Percentiles rank a stretch among this genome's conserved stretches.
These are phyloP conservation scores for Limnephilus marmoratus DNA, from an alignment of 2,888 invertebrate species.

Conservation along the genomic window DNA sequence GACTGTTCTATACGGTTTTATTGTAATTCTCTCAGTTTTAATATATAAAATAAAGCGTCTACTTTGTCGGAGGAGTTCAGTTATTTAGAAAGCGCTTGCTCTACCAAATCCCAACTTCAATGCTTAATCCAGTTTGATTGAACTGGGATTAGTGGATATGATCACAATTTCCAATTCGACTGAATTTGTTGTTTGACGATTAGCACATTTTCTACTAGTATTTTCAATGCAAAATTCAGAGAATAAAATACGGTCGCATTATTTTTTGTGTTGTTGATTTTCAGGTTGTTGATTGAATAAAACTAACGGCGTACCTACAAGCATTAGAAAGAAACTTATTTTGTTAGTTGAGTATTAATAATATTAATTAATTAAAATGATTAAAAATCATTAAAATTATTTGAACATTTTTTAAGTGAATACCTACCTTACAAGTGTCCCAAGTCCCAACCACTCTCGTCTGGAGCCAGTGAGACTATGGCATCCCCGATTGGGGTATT, in stretches of 20 bases:
- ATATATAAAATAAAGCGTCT: background rate
- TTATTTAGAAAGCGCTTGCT: background rate
- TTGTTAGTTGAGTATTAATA: too few species aligned
- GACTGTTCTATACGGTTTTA: background rate
- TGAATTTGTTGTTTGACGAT: background rate
- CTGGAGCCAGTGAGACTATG: too few species aligned
- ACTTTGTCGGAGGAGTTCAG: background rate
- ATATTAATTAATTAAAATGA: too few species aligned
- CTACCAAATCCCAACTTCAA: conserved; percentile 2
- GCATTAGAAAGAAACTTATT: too few species aligned
- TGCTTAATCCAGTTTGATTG: background rate
- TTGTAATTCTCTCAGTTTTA: background rate
- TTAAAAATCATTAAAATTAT: too few species aligned
- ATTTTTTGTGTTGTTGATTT: too few species aligned
- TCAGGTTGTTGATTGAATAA: too few species aligned
- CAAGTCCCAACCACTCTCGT: too few species aligned
- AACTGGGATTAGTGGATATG: background rate
- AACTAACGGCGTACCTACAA: too few species aligned
- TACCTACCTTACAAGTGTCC: too few species aligned
- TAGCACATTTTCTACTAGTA: background rate
- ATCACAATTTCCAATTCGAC: background rate
- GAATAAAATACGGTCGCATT: background rate
- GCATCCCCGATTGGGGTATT: too few species aligned
- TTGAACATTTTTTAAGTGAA: too few species aligned
- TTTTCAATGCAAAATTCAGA: background rate